Evolutionary conservation across 2,113 vertebrate genomes (phyloP).

Genomic region (Petrocephalus zakoni): DNA sequence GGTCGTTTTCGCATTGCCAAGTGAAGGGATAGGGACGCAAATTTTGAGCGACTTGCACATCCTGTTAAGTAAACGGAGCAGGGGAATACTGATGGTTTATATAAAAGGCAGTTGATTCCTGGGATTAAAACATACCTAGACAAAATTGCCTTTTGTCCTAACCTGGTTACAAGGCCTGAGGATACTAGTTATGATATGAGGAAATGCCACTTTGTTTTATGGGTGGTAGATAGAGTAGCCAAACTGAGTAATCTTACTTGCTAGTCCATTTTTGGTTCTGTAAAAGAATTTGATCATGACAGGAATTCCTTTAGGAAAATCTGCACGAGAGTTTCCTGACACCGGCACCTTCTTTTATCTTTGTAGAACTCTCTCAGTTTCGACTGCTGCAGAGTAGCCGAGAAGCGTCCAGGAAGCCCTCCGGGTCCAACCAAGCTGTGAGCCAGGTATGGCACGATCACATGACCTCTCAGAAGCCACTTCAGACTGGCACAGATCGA

Average conservation of each 20-base stretch:
- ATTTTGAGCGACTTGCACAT: neutral
- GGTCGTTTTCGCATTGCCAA: neutral
- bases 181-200: neutral
- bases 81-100: neutral
- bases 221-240: neutral
- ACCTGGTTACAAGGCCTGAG: neutral
- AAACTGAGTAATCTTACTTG: neutral
- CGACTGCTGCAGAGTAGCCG: slow-evolving; percentile 66
- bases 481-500: neutral
- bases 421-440: slow-evolving; percentile 42
- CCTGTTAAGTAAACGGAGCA: neutral
- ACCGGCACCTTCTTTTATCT: neutral
- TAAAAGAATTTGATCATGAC: neutral
- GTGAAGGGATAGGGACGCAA: neutral
- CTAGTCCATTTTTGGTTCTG: neutral
- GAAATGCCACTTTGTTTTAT: neutral
- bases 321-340: neutral
- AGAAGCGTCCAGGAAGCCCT: slow-evolving; percentile 69
- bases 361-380: slow-evolving; percentile 67
- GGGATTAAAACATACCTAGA: neutral
- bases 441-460: slow-evolving; percentile 54
- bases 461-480: neutral
- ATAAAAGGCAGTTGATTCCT: neutral
- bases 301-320: neutral
- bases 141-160: neutral